A percentile compares a stretch with the other conserved stretches of the same genome.
phyloP scores from a whole-genome alignment of 2,113 vertebrate species.

The Leptocoma aspasia region DNA sequence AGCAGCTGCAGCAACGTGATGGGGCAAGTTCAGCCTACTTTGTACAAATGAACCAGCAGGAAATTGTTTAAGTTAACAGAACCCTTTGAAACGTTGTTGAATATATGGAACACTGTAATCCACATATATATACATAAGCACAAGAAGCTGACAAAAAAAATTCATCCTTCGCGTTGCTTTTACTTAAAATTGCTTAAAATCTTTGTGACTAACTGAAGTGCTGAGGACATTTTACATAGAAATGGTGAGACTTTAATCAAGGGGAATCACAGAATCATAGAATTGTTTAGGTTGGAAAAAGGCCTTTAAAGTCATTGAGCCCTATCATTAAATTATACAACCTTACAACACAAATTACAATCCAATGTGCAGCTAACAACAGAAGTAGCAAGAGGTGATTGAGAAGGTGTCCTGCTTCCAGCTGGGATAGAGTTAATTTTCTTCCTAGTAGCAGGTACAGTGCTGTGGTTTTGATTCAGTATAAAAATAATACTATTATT shows the following conservation, averaged over 20 bases:
- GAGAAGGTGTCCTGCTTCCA: neutral
- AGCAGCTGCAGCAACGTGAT: neutral
- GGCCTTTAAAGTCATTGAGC: neutral
- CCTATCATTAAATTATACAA: neutral
- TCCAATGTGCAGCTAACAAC: neutral
- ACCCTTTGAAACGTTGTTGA: neutral
- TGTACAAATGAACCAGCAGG: neutral
- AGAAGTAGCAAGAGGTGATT: neutral
- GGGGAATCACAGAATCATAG: neutral
- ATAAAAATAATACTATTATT: neutral
- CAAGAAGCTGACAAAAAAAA: neutral
- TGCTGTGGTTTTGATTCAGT: neutral
- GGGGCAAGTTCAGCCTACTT: neutral
- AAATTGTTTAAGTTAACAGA: neutral
- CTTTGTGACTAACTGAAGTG: neutral
- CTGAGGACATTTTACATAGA: neutral
- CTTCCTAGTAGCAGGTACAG: neutral
- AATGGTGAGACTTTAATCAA: neutral
- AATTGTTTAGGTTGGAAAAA: neutral
- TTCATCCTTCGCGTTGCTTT: neutral
- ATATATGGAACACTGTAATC: neutral
- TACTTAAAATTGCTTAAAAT: neutral
- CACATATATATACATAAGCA: neutral
- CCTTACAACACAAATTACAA: neutral
- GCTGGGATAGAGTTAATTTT: neutral